phyloP scores from a whole-genome alignment of 1,140 invertebrate species.

The Platorchestia sp. region DNA sequence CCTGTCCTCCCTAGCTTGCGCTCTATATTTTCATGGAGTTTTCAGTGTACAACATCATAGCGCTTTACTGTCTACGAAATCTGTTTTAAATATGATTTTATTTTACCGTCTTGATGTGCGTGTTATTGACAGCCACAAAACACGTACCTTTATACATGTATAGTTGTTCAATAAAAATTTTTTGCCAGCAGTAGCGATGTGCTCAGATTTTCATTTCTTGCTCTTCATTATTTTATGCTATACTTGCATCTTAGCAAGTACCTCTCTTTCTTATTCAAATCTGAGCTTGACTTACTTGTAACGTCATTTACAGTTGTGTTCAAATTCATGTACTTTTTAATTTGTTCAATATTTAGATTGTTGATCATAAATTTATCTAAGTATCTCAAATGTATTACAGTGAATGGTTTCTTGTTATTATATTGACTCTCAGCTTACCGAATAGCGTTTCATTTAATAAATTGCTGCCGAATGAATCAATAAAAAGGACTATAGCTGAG shows the following conservation, averaged over 20 bases:
- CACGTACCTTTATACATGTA: too few species aligned
- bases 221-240: neutral
- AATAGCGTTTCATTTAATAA: neutral
- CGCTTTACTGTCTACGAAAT: neutral
- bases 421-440: neutral
- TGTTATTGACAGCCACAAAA: neutral
- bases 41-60: neutral
- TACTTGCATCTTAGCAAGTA: neutral
- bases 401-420: neutral
- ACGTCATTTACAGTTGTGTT: neutral
- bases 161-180: too few species aligned
- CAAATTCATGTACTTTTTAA: neutral
- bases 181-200: neutral
- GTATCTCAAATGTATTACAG: neutral
- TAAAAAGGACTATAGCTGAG: neutral
- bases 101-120: neutral
- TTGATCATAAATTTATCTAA: neutral
- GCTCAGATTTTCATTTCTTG: neutral
- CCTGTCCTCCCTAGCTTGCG: neutral
- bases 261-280: too few species aligned
- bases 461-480: neutral
- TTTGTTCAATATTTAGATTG: neutral
- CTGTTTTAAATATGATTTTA: neutral
- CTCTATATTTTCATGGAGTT: neutral
- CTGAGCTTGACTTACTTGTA: neutral